phyloP scores from a whole-genome alignment of 2,797 vertebrate genomes.

The Lerista edwardsae region DNA sequence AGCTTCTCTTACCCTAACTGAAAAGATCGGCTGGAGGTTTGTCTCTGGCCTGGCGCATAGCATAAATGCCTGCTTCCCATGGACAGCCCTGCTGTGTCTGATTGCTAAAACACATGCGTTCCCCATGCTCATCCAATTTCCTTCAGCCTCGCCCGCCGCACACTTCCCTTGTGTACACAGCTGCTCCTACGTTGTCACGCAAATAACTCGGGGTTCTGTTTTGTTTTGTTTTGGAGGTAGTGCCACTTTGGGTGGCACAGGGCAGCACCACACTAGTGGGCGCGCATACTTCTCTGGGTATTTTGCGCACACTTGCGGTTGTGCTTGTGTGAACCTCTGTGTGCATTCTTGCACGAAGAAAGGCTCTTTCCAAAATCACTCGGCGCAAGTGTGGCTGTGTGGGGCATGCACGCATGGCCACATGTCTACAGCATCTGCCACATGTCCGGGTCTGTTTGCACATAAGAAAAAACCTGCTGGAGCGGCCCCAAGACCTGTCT shows the following conservation, averaged over 20 bases:
- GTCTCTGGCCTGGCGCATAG: rapidly evolving
- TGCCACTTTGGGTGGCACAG: background rate
- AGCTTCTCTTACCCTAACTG: conserved; percentile 1
- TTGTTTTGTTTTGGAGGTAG: too few relatives aligned
- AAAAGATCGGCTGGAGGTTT: rapidly evolving
- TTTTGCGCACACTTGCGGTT: background rate
- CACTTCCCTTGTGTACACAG: background rate
- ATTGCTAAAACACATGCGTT: background rate
- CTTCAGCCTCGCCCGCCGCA: background rate
- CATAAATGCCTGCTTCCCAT: rapidly evolving
- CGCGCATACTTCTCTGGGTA: too few relatives aligned
- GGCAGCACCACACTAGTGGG: too few relatives aligned
- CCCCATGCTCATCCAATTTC: background rate
- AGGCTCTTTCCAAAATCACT: background rate
- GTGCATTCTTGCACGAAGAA: rapidly evolving
- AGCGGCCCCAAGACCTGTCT: too few relatives aligned
- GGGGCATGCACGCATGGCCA: rapidly evolving
- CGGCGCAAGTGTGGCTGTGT: background rate
- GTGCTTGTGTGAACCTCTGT: background rate
- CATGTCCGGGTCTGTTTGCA: background rate
- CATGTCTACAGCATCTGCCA: background rate
- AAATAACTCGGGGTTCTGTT: too few relatives aligned
- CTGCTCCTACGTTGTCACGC: background rate
- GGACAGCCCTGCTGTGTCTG: background rate
- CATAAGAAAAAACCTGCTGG: too few relatives aligned